Conservation (phyloP, 2,888 invertebrate genomes). For the Heliconius hortense region DNA sequence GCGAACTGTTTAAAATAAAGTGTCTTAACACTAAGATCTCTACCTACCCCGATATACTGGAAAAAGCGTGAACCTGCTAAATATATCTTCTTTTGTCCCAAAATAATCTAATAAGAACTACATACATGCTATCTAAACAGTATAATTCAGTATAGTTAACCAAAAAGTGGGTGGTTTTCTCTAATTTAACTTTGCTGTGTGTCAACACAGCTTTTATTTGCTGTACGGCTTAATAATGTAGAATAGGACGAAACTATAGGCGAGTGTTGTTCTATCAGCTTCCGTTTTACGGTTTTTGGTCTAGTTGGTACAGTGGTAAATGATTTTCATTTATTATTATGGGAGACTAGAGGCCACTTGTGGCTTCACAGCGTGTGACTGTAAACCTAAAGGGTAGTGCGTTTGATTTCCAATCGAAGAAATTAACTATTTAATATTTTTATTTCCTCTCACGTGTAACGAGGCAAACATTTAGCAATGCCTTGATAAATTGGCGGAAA, state of each 20-base stretch:
- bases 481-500: too few relatives aligned
- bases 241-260: neutral
- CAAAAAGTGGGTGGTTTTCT: slow-evolving; percentile 3
- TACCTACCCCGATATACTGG: too few relatives aligned
- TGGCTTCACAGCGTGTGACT: neutral
- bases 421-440: neutral
- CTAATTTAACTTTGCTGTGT: slow-evolving; percentile 18
- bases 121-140: neutral
- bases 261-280: neutral
- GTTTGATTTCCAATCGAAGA: neutral
- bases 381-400: neutral
- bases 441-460: too few relatives aligned
- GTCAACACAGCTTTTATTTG: slow-evolving; percentile 17
- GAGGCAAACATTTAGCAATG: neutral
- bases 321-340: neutral
- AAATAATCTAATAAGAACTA: neutral
- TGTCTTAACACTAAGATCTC: too few relatives aligned
- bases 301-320: neutral
- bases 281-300: neutral
- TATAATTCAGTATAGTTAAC: neutral
- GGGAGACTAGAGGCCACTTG: neutral
- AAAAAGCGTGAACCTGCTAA: too few relatives aligned
- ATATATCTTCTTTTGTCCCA: neutral
- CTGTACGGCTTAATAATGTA: slow-evolving; percentile 20
- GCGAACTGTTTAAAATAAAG: too few relatives aligned